Evolutionary conservation across 64 coral and sea anemone species (phyloP).

Genomic region (Montipora efflorescens): DNA sequence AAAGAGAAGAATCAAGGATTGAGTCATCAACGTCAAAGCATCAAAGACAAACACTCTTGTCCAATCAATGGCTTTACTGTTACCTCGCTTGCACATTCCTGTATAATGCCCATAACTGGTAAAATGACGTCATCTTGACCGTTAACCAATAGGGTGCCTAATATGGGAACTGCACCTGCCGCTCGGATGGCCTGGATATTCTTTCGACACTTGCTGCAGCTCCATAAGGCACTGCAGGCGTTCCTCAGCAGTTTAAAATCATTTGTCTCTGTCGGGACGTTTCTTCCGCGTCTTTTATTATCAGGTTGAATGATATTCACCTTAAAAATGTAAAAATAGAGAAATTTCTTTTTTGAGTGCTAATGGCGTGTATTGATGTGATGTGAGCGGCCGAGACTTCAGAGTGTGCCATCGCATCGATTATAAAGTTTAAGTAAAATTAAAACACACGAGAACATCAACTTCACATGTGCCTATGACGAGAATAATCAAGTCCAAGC

Average conservation of each 20-base stretch:
- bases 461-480: too few species aligned
- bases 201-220: constrained; percentile 75
- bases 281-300: constrained; percentile 10
- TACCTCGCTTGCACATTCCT: constrained; percentile 90
- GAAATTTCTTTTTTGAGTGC: too few species aligned
- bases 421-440: too few species aligned
- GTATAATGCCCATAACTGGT: constrained; percentile 76
- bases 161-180: constrained; percentile 72
- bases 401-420: too few species aligned
- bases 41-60: neutral
- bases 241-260: constrained; percentile 47
- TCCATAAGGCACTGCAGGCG: constrained; percentile 91
- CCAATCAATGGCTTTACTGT: neutral
- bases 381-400: too few species aligned
- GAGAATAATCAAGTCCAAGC: too few species aligned
- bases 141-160: constrained; percentile 70
- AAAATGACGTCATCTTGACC: constrained; percentile 73
- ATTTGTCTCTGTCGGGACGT: constrained; percentile 4
- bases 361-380: too few species aligned
- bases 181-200: constrained; percentile 76
- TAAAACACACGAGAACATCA: too few species aligned
- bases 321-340: constrained; percentile 12
- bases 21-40: too few species aligned
- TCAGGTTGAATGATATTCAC: constrained; percentile 68
- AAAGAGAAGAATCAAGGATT: too few species aligned